phyloP scores from a whole-genome alignment of 2,797 vertebrate genomes.

The Eulemur mongoz region DNA sequence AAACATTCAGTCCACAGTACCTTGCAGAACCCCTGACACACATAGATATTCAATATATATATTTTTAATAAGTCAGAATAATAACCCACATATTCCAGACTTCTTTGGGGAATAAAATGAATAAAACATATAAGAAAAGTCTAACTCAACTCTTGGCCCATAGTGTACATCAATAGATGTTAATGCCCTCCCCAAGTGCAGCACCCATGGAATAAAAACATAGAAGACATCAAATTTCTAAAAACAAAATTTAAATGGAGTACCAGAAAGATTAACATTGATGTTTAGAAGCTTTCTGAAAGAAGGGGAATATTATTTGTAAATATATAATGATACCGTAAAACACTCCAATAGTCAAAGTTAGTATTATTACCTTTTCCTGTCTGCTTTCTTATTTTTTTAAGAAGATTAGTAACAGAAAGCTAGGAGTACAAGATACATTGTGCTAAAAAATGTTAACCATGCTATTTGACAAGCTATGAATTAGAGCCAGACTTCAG shows the following conservation, averaged over 20 bases:
- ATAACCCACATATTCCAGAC: not conserved
- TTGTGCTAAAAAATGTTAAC: slow-evolving; percentile 29
- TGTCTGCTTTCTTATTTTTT: not conserved
- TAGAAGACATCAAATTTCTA: not conserved
- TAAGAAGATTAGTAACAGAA: slow-evolving; percentile 29
- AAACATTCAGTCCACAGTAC: not conserved
- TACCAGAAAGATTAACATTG: not conserved
- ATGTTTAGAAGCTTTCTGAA: not conserved
- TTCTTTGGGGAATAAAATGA: not conserved
- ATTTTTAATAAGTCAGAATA: not conserved
- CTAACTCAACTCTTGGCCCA: not conserved
- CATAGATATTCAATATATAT: not conserved
- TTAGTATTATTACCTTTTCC: slow-evolving; percentile 19
- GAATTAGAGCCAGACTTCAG: slow-evolving; percentile 31
- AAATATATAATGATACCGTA: not conserved
- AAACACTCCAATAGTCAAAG: not conserved
- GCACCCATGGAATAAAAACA: not conserved
- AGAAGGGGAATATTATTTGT: not conserved
- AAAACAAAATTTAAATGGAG: not conserved
- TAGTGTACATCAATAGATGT: not conserved
- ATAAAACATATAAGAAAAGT: not conserved
- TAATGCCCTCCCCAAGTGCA: not conserved
- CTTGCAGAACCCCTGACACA: not conserved
- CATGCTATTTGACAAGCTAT: slow-evolving; percentile 44
- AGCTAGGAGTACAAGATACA: not conserved